These are phyloP conservation scores for Matsumurasca onukii DNA, from an alignment of 1,140 invertebrate genomes.

Conservation along the genomic window DNA sequence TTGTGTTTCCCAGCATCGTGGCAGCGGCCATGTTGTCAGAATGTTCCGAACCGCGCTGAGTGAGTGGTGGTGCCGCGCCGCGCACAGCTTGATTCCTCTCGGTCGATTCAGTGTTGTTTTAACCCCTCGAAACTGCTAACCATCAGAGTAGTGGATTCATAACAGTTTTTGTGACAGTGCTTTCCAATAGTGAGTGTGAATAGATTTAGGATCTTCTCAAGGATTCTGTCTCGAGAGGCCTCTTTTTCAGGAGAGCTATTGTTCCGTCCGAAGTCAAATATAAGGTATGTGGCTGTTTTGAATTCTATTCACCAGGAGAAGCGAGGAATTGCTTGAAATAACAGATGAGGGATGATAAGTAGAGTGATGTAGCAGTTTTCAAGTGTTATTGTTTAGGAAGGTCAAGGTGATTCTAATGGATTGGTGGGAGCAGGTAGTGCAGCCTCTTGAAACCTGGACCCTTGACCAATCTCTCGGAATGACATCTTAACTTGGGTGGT, in stretches of 20 bases:
- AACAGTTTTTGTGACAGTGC: slow-evolving; percentile 23
- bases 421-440: slow-evolving; percentile 3
- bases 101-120: background rate
- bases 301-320: slow-evolving; percentile 18
- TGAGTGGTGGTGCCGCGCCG: slow-evolving; percentile 12
- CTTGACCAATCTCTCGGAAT: background rate
- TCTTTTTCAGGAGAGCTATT: background rate
- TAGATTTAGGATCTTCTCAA: slow-evolving; percentile 13
- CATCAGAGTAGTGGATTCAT: slow-evolving; percentile 5
- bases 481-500: too few species aligned
- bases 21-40: slow-evolving; percentile 28
- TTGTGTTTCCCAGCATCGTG: too few species aligned
- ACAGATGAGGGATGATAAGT: slow-evolving; percentile 28
- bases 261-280: slow-evolving; percentile 25
- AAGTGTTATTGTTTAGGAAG: slow-evolving; percentile 30
- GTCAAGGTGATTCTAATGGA: slow-evolving; percentile 23
- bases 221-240: slow-evolving; percentile 28
- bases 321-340: slow-evolving; percentile 24
- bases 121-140: too few species aligned
- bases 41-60: slow-evolving; percentile 4
- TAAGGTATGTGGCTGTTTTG: slow-evolving; percentile 30
- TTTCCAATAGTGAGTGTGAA: slow-evolving; percentile 20
- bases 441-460: background rate
- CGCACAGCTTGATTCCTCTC: background rate
- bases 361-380: slow-evolving; percentile 28